Conservation (phyloP, 2,888 invertebrate species). For the Drosophila recens region DNA sequence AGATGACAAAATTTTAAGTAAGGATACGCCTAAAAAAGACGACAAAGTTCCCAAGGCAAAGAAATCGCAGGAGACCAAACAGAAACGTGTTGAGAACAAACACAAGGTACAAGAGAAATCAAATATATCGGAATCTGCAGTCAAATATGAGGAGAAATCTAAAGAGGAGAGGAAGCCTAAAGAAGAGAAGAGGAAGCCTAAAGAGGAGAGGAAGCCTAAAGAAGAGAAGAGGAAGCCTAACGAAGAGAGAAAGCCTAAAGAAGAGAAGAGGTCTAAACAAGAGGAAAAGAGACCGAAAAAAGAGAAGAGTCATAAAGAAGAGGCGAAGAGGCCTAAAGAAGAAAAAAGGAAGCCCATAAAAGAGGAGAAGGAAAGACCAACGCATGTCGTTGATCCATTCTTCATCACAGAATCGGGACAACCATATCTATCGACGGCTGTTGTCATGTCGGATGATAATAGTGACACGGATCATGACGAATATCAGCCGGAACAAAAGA, state of each 20-base stretch:
- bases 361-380: constrained; percentile 39
- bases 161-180: no score
- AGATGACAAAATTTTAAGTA: not conserved
- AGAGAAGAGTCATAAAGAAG: no score
- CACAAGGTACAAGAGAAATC: constrained; percentile 1
- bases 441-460: constrained; percentile 56
- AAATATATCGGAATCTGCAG: not conserved
- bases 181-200: no score
- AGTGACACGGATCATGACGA: constrained; percentile 47
- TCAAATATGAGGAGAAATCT: not conserved
- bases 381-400: constrained; percentile 81
- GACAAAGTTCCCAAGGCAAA: not conserved
- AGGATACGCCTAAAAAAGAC: not conserved
- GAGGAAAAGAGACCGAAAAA: no score
- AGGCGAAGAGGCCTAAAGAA: no score
- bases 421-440: constrained; percentile 82
- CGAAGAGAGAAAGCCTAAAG: no score
- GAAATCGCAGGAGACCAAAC: not conserved
- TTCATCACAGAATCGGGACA: constrained; percentile 83
- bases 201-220: no score
- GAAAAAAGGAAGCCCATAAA: not conserved
- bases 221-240: no score
- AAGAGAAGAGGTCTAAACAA: no score
- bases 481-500: not conserved
- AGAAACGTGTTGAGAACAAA: not conserved